Base-by-base conservation (phyloP, 2,797 vertebrate genomes). In the Carcharodon carcharias region DNA sequence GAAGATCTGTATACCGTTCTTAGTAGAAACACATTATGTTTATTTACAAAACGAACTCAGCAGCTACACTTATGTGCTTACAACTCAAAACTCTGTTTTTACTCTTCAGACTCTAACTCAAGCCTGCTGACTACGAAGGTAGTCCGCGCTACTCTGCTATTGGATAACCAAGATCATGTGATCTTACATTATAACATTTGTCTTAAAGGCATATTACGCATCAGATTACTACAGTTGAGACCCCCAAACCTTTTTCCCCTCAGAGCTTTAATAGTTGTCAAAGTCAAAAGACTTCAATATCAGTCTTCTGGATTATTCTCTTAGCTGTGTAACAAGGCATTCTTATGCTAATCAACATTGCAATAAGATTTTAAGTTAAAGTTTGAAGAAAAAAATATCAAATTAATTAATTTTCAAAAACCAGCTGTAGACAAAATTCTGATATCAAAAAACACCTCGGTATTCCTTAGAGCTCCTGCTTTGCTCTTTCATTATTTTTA, bases 221-320 rank as follows among this genome's bases (percentile, higher is more conserved):
- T 50, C 45, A 50, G 45, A 50, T 50, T 50, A 50, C 45, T 45
- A 67, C n/a, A 63, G 91, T 67, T 93, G 61, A 26, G 63, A 67
- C 93, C n/a, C n/a, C 91, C 21, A 93, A 67, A 45, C 8, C 18
- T 21, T 45, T 35, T 73, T 35, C 40, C 45, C 69, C 31, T 77
- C 54, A 31, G 69, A 95, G 31, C 94, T n/a, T 95, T 95, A 95
- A 58, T 73, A 73, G 94, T 18, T n/a, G 35, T 73, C 67, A 73
- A 73, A 54, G 5, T 54, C 45, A 54, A 45, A 45, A 71, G 23
- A 73, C 67, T 73, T 95, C 71, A 71, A 95, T 95, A 45, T 56
- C 26, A 71, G 50, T 50, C 94, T 58, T 95, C 65, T 71, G 26
- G 54, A n/a, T 69, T 56, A 9, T 12, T 71, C 71, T 95, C 69